Base-by-base conservation (phyloP, 2,113 vertebrate species). In the Empidonax traillii region DNA sequence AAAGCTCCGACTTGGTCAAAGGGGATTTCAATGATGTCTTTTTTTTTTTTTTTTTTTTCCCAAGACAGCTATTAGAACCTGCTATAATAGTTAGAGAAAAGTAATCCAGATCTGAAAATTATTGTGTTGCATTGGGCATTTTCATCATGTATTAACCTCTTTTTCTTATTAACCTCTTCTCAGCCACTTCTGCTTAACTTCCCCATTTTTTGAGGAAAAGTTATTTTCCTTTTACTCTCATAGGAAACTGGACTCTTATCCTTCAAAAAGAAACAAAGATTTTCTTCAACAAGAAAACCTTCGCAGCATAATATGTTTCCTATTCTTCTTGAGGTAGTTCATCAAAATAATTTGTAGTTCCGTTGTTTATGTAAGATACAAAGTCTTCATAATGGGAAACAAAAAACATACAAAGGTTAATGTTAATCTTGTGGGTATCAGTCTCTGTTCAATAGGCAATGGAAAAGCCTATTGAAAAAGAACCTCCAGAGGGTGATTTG, bases 11-110 rank as follows among this genome's bases (percentile, higher is more conserved):
- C 8, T 51, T 59, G 2, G 28, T 44, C 23, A 62, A 81, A 89
- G 9, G 19, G 39, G 2, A 24, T 67, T 13, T 44, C 21, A 56
- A 6, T 0, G 1, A 3, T 27, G 8, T 19, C 2, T 33, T 46
- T 31, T 14, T 18, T 35, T 41, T 20, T 53, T 27, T 8, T 8
- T 41, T 43, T 43, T 43, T 43, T 43, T 43, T 43, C 16, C 12
- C 20, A 58, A 53, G 7, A 22, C 10, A 67, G 46, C 2, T 2
- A 2, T 33, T 75, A 88, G 17, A 83, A 88, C 7, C 8, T 55
- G 4, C 4, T 84, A 9, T 22, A 47, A 23, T 30, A 23, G 4
- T 39, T 44, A 56, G 16, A 51, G 9, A 56, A 56, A 68, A 76
- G 3, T 19, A 10, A 89, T 31, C 7, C 82, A 71, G 30, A 78